Evolutionary conservation across 2,113 vertebrate species (phyloP).

Genomic region (Seriola rivoliana): DNA sequence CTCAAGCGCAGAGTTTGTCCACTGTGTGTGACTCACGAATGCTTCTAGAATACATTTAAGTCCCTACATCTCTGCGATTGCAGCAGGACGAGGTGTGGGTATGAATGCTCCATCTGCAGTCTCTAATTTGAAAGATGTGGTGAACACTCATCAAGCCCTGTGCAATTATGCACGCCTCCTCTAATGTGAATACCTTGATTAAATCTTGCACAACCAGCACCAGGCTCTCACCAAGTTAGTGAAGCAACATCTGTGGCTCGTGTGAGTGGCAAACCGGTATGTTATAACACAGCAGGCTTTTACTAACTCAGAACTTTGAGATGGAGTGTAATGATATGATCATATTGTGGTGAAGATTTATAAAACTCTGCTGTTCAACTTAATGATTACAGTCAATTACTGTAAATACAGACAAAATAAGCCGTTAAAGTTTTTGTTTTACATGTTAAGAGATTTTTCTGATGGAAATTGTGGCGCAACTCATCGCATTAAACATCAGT

Average conservation of each 20-base stretch:
- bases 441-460: too few species aligned
- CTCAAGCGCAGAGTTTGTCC: conserved; percentile 11
- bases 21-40: conserved; percentile 47
- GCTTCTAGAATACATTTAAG: conserved; percentile 12
- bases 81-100: conserved; percentile 51
- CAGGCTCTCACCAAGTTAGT: conserved; percentile 22
- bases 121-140: conserved; percentile 65
- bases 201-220: conserved; percentile 59
- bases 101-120: conserved; percentile 63
- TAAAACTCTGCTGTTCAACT: background rate
- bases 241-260: conserved; percentile 45
- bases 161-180: conserved; percentile 64
- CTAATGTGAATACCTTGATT: conserved; percentile 65
- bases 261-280: background rate
- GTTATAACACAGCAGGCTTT: background rate
- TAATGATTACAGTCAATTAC: background rate
- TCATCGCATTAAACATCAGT: too few species aligned
- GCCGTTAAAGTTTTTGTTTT: too few species aligned
- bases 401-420: background rate
- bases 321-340: background rate
- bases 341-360: background rate
- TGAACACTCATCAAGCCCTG: conserved; percentile 53
- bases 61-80: conserved; percentile 27
- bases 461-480: too few species aligned
- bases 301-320: background rate